Conservation (phyloP, 2,113 vertebrate species). For the Aramus guarauna region DNA sequence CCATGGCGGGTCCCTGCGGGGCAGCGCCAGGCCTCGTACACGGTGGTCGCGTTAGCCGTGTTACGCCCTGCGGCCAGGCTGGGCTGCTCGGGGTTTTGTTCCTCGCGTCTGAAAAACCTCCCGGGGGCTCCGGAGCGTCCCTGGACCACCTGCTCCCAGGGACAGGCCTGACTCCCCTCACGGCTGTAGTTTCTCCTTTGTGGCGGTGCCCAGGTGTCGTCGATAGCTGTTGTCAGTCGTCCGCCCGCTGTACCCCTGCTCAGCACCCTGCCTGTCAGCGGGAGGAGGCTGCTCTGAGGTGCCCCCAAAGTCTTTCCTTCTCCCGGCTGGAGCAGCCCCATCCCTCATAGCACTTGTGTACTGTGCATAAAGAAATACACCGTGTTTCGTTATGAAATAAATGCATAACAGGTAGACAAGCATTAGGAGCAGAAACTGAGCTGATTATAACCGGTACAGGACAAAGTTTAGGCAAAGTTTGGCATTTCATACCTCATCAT, state of each 20-base stretch:
- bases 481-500: neutral
- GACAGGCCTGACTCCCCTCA: fast-evolving
- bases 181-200: fast-evolving
- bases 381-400: neutral
- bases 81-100: fast-evolving
- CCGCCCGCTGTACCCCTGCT: fast-evolving
- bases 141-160: fast-evolving
- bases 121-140: fast-evolving
- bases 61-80: fast-evolving
- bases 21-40: neutral
- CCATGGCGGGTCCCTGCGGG: too few species aligned
- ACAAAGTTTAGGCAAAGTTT: neutral
- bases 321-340: fast-evolving
- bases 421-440: neutral
- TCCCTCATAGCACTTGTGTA: fast-evolving
- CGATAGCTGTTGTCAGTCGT: fast-evolving
- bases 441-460: neutral
- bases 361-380: neutral
- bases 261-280: fast-evolving
- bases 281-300: neutral
- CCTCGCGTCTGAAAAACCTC: too few species aligned
- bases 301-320: too few species aligned
- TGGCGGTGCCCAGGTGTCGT: fast-evolving
- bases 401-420: neutral
- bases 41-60: fast-evolving